Percentiles rank a stretch among this genome's conserved stretches.
Conservation (phyloP, 2,888 invertebrate genomes). For the Micoletzkya japonica region DNA sequence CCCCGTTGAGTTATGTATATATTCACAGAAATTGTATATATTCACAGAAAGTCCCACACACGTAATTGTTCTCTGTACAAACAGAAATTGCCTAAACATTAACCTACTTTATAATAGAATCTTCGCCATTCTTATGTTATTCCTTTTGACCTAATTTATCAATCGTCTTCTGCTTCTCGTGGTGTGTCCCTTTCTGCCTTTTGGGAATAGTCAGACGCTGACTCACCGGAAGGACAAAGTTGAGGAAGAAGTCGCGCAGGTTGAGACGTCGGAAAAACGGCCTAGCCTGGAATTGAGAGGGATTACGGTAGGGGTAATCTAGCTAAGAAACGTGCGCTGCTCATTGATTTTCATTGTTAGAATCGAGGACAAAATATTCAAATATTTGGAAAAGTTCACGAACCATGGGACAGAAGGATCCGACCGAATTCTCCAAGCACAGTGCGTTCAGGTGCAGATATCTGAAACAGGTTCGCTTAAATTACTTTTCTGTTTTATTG, state of each 20-base stretch:
- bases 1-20: too few species aligned
- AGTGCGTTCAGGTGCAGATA: slow-evolving; percentile 45
- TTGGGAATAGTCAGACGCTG: neutral
- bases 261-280: slow-evolving; percentile 36
- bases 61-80: neutral
- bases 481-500: neutral
- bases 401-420: slow-evolving; percentile 40
- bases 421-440: slow-evolving; percentile 47
- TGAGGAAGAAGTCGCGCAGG: slow-evolving; percentile 47
- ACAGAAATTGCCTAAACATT: too few species aligned
- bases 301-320: neutral
- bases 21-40: too few species aligned
- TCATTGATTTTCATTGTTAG: neutral
- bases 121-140: neutral
- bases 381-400: neutral
- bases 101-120: too few species aligned
- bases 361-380: neutral
- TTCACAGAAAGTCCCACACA: neutral
- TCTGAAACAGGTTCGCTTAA: slow-evolving; percentile 22
- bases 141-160: neutral
- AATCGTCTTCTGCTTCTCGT: too few species aligned
- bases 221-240: slow-evolving; percentile 38
- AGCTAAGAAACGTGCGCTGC: neutral
- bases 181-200: neutral
- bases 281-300: slow-evolving; percentile 1